phyloP scores from a whole-genome alignment of 2,888 invertebrate genomes.

The Homarus gammarus region DNA sequence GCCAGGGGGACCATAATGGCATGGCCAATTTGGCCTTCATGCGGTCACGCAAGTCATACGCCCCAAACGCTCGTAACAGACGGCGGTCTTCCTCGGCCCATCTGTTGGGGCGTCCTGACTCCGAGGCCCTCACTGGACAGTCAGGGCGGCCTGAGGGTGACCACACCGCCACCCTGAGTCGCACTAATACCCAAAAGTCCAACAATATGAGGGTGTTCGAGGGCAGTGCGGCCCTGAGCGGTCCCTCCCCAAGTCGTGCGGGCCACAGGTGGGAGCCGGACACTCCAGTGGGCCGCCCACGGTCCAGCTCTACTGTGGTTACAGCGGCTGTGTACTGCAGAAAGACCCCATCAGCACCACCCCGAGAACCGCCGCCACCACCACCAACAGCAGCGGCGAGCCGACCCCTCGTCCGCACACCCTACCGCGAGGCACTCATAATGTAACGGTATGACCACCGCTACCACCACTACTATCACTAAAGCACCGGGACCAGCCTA shows the following conservation, averaged over 20 bases:
- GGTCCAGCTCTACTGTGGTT: conserved; percentile 58
- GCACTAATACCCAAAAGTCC: conserved; percentile 2
- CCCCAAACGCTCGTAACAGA: conserved; percentile 63
- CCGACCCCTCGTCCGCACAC: conserved; percentile 17
- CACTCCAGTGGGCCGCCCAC: conserved; percentile 37
- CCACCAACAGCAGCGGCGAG: conserved; percentile 14
- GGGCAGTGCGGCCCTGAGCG: neutral
- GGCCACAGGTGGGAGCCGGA: neutral
- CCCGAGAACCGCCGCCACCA: neutral
- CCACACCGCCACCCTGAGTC: neutral
- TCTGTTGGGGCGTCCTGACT: conserved; percentile 31
- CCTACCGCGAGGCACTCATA: conserved; percentile 56
- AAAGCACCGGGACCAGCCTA: neutral
- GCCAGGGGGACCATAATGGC: neutral
- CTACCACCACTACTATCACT: conserved; percentile 21
- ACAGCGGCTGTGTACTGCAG: neutral
- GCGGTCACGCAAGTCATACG: conserved; percentile 66
- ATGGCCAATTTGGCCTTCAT: conserved; percentile 41
- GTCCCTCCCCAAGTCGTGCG: neutral
- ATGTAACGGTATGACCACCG: conserved; percentile 60
- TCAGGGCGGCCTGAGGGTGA: neutral
- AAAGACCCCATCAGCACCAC: neutral
- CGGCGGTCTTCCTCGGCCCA: conserved; percentile 66
- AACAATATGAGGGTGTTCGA: neutral
- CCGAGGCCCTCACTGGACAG: neutral